phyloP scores from a whole-genome alignment of 2,113 vertebrate species.

The Colinus virginianus region DNA sequence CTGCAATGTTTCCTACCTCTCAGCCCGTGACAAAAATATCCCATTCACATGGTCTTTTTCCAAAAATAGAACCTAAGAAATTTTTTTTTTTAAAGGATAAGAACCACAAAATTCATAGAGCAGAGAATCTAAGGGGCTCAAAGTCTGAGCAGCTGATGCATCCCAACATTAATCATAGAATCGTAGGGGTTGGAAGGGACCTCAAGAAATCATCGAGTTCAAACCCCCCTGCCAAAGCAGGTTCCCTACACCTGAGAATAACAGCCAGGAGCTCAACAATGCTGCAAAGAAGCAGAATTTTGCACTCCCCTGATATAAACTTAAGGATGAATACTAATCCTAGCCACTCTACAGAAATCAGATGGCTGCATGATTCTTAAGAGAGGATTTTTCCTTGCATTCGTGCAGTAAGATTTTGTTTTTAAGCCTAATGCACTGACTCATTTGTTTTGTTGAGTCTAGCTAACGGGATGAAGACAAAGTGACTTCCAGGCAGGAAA shows the following conservation, averaged over 20 bases:
- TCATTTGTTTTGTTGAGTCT: conserved; percentile 54
- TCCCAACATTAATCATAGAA: neutral
- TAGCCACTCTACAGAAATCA: neutral
- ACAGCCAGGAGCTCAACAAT: neutral
- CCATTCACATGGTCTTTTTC: neutral
- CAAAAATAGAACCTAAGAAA: neutral
- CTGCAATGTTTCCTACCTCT: neutral
- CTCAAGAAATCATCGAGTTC: no score
- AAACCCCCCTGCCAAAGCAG: no score
- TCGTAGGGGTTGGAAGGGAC: no score
- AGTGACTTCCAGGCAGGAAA: conserved; percentile 63
- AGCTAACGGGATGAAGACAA: conserved; percentile 62
- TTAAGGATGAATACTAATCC: neutral
- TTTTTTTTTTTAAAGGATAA: neutral
- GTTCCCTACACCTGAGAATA: neutral
- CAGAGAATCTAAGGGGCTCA: neutral
- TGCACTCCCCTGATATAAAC: neutral
- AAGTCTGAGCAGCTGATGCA: neutral
- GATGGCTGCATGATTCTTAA: neutral
- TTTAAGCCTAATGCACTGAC: conserved; percentile 35
- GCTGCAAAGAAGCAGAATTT: neutral
- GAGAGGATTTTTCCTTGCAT: neutral
- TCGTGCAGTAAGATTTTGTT: neutral
- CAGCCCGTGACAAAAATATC: neutral
- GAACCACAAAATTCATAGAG: neutral